These are phyloP conservation scores for Bombylius major DNA, from an alignment of 2,888 invertebrate genomes.

Conservation along the genomic window DNA sequence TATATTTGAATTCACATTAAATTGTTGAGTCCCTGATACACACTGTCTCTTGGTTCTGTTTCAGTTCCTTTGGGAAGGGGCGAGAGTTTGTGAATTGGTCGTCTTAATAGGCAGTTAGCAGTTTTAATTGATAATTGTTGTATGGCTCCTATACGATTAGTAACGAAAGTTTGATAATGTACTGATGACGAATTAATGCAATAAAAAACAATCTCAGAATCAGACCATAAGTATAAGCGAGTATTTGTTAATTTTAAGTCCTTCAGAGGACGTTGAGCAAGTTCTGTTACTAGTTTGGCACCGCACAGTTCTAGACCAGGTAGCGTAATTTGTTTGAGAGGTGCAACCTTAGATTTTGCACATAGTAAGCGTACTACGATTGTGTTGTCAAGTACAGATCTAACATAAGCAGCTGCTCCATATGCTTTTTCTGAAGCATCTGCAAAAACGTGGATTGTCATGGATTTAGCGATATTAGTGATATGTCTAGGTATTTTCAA, in stretches of 20 bases:
- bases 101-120: no score
- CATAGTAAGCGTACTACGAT: slow-evolving; percentile 8
- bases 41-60: no score
- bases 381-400: not conserved
- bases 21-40: no score
- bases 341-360: slow-evolving; percentile 10
- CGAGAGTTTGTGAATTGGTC: slow-evolving; percentile 13
- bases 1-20: no score
- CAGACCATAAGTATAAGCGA: not conserved
- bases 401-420: not conserved
- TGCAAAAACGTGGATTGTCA: not conserved
- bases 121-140: slow-evolving; percentile 1
- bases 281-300: slow-evolving; percentile 4
- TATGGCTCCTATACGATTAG: slow-evolving; percentile 11
- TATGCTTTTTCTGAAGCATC: slow-evolving; percentile 7
- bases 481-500: no score
- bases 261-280: not conserved
- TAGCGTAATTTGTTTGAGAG: slow-evolving; percentile 13
- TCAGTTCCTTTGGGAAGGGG: no score
- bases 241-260: not conserved
- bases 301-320: slow-evolving; percentile 16
- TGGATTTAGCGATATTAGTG: no score
- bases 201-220: slow-evolving; percentile 7
- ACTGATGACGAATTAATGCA: slow-evolving; percentile 12
- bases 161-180: slow-evolving; percentile 7